A percentile compares a stretch with the other conserved stretches of the same genome.
These are phyloP conservation scores for Dysmachus trigonus DNA, from an alignment of 2,888 invertebrate species.

Conservation along the genomic window DNA sequence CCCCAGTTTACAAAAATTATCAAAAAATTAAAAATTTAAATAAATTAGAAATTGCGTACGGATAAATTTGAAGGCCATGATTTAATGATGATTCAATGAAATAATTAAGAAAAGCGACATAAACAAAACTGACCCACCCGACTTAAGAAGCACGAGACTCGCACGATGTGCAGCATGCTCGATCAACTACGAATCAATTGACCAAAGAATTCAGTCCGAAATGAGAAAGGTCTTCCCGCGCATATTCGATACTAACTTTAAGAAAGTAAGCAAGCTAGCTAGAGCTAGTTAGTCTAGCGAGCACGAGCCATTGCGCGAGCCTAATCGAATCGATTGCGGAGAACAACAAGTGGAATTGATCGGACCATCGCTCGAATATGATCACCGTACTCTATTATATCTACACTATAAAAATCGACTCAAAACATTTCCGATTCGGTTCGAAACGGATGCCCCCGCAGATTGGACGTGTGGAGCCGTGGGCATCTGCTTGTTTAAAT, in stretches of 20 bases:
- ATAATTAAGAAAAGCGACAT: not conserved
- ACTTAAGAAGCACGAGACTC: not conserved
- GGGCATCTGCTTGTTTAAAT: not conserved
- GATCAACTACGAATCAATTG: conserved; percentile 4
- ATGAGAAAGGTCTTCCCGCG: not conserved
- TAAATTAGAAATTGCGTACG: not conserved
- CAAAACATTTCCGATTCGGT: conserved; percentile 2
- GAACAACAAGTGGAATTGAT: not conserved
- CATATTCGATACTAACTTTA: not conserved
- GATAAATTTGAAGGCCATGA: not conserved
- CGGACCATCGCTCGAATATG: not conserved
- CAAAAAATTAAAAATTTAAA: not conserved
- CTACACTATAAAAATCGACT: not conserved
- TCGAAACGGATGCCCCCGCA: not conserved
- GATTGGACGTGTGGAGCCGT: not conserved
- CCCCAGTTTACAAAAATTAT: not conserved
- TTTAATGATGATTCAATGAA: not conserved
- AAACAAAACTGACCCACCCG: conserved; percentile 28
- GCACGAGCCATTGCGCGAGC: not conserved
- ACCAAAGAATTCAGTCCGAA: not conserved
- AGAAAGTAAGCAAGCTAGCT: not conserved
- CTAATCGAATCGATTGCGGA: not conserved
- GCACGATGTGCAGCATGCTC: not conserved
- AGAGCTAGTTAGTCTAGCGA: not conserved
- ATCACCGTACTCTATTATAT: not conserved